These are phyloP conservation scores for Metaphire vulgaris DNA, from an alignment of 1,140 invertebrate species.

Conservation along the genomic window DNA sequence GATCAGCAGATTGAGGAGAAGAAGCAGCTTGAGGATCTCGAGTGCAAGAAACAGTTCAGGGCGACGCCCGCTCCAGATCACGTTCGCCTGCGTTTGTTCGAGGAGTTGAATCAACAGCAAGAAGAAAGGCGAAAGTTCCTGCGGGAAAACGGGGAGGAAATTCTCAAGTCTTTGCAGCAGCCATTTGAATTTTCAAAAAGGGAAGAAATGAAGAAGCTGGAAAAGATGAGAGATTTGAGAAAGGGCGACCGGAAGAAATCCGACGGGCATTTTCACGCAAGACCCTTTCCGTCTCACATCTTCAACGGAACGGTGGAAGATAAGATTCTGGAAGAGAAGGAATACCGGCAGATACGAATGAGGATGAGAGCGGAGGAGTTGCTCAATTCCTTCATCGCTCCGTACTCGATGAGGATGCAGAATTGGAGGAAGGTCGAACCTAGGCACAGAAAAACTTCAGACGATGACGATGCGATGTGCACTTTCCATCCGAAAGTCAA, in stretches of 20 bases:
- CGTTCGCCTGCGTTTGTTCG: conserved; percentile 49
- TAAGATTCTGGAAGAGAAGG: conserved; percentile 46
- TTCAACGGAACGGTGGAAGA: conserved; percentile 39
- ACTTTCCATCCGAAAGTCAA: conserved; percentile 37
- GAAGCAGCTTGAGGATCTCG: conserved; percentile 43
- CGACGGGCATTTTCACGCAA: conserved; percentile 41
- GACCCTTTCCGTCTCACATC: conserved; percentile 42
- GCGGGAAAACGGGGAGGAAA: conserved; percentile 40
- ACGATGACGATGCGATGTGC: conserved; percentile 35
- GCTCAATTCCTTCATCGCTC: conserved; percentile 37
- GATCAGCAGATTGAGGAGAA: conserved; percentile 39
- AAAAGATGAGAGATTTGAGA: conserved; percentile 18
- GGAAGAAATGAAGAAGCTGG: conserved; percentile 42
- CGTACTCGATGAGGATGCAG: conserved; percentile 46
- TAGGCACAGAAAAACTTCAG: too few relatives aligned
- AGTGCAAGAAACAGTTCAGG: conserved; percentile 51
- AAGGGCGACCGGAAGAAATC: background rate
- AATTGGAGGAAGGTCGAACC: conserved; percentile 33
- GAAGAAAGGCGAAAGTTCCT: conserved; percentile 40
- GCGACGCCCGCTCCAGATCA: conserved; percentile 50
- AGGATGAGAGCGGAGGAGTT: conserved; percentile 48
- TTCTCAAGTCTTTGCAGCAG: conserved; percentile 46
- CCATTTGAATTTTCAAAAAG: conserved; percentile 48
- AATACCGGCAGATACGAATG: conserved; percentile 47
- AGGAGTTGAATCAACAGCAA: conserved; percentile 49